Percentiles rank a stretch among this genome's conserved stretches.
Evolutionary conservation across 2,888 invertebrate genomes (phyloP).

Genomic region (Trichopria drosophilae): DNA sequence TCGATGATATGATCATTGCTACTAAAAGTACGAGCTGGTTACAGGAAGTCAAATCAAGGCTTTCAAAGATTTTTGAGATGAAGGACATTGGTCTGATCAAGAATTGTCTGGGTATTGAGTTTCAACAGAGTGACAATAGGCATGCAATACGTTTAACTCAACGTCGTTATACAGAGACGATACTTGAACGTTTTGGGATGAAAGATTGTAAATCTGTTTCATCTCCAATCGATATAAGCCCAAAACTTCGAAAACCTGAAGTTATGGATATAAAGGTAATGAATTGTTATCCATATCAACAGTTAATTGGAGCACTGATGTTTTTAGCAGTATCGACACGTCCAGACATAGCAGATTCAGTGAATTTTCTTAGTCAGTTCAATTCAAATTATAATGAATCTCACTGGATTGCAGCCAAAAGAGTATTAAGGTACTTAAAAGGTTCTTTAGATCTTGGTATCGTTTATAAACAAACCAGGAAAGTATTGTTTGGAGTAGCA

Average conservation of each 20-base stretch:
- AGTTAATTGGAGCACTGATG: conserved; percentile 25
- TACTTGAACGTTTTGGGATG: no score
- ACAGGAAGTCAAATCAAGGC: no score
- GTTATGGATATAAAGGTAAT: neutral
- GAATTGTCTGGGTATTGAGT: no score
- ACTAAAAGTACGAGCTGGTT: no score
- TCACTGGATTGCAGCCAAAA: conserved; percentile 22
- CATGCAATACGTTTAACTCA: no score
- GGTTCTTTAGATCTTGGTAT: conserved; percentile 20
- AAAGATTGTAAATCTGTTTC: conserved; percentile 10
- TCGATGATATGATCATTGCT: conserved; percentile 28
- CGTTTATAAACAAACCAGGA: conserved; percentile 13
- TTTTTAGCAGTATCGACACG: conserved; percentile 23
- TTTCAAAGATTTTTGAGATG: no score
- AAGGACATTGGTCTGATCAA: no score
- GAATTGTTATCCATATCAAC: conserved; percentile 27
- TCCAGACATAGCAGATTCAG: conserved; percentile 24
- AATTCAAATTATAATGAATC: conserved; percentile 17
- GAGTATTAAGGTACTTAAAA: conserved; percentile 24
- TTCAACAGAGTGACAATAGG: no score
- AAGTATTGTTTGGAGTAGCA: conserved; percentile 18
- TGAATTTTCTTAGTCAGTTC: conserved; percentile 25
- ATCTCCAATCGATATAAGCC: conserved; percentile 18
- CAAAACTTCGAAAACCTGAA: conserved; percentile 16
- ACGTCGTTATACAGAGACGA: no score